Conservation (phyloP, 1,140 invertebrate genomes). For the Meloidogyne hapla region DNA sequence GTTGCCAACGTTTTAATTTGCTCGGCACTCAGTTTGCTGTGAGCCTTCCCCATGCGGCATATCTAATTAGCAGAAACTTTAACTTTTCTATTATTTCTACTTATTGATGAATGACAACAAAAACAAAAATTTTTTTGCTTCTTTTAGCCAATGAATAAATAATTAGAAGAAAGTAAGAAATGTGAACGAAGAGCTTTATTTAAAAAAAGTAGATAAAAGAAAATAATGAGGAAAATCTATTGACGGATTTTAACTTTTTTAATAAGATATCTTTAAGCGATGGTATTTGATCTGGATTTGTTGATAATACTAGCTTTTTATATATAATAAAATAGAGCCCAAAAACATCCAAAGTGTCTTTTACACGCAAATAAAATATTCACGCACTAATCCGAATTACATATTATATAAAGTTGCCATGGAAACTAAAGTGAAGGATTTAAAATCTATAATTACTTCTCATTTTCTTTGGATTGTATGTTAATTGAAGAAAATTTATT, state of each 20-base stretch:
- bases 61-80: background rate
- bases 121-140: background rate
- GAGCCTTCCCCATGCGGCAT: conserved; percentile 55
- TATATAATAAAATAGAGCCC: too few species aligned
- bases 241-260: background rate
- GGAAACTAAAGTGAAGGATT: too few species aligned
- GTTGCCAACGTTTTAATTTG: conserved; percentile 58
- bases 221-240: background rate
- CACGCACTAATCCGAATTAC: background rate
- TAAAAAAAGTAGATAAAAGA: background rate
- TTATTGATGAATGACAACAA: background rate
- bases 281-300: too few species aligned
- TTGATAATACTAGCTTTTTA: too few species aligned
- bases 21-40: conserved; percentile 60
- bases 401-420: background rate
- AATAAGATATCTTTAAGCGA: too few species aligned
- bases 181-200: too few species aligned
- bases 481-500: too few species aligned
- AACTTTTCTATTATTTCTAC: background rate
- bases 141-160: background rate
- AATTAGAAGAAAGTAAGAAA: background rate
- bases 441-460: too few species aligned
- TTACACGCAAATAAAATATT: too few species aligned
- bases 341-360: too few species aligned
- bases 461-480: too few species aligned